Percentiles rank a stretch among this genome's conserved stretches.
These are phyloP conservation scores for Coptodon rendalli DNA, from an alignment of 2,113 vertebrate species.

Conservation along the genomic window DNA sequence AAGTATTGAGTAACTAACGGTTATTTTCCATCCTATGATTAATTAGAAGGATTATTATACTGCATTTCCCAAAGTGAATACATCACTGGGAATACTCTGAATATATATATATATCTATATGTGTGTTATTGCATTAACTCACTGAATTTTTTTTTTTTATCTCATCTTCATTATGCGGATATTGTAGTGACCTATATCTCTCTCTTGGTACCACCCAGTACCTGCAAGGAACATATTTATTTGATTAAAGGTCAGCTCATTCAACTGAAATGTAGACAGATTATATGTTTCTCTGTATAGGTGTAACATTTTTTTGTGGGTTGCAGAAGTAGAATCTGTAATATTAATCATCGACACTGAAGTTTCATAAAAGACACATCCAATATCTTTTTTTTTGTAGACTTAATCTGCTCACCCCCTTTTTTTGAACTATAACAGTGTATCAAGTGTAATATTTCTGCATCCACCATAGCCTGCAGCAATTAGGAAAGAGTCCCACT, in stretches of 20 bases:
- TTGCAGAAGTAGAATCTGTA: not conserved
- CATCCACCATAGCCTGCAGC: not conserved
- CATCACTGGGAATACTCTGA: not conserved
- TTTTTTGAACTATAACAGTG: not conserved
- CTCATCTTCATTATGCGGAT: not conserved
- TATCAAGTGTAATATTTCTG: not conserved
- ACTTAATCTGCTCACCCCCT: not conserved
- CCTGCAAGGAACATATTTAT: not conserved
- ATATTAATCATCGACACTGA: not conserved
- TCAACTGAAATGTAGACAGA: not conserved
- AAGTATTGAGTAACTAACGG: conserved; percentile 2
- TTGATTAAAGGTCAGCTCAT: not conserved
- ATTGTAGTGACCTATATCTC: not conserved
- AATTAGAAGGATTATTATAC: conserved; percentile 26
- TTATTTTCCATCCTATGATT: conserved; percentile 22
- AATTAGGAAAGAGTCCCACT: conserved; percentile 8
- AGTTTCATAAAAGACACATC: not conserved
- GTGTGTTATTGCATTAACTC: not conserved
- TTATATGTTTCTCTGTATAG: not conserved
- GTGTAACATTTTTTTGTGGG: not conserved
- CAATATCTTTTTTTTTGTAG: not conserved
- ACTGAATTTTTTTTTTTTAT: not conserved
- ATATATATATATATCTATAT: not conserved
- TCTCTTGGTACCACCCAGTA: not conserved
- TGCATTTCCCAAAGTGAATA: conserved; percentile 28